These are phyloP conservation scores for Antitype chi DNA, from an alignment of 2,888 invertebrate genomes.

Conservation along the genomic window DNA sequence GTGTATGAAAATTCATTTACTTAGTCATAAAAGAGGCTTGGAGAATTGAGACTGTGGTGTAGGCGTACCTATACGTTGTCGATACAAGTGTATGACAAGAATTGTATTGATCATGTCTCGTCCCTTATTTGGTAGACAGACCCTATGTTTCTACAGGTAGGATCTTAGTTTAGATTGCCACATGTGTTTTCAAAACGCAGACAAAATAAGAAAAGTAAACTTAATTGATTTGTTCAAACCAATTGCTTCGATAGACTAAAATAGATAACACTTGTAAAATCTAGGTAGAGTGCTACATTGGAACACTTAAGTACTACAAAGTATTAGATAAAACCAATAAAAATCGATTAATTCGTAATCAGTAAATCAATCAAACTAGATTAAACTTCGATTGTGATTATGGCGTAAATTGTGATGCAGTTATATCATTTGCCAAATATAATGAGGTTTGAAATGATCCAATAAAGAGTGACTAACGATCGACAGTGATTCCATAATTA, in stretches of 20 bases:
- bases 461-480: conserved; percentile 41
- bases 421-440: conserved; percentile 37
- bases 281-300: neutral
- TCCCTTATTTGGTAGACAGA: conserved; percentile 18
- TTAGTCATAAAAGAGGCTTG: conserved; percentile 33
- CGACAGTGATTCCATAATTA: conserved; percentile 30
- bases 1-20: conserved; percentile 52
- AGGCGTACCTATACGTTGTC: conserved; percentile 32
- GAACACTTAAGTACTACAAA: neutral
- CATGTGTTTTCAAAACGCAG: neutral
- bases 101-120: conserved; percentile 32
- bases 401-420: conserved; percentile 34
- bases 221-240: neutral
- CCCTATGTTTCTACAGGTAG: neutral
- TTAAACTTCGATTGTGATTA: conserved; percentile 31
- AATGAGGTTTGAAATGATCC: conserved; percentile 39
- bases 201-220: conserved; percentile 16
- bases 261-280: neutral
- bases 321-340: conserved; percentile 1
- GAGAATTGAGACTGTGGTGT: conserved; percentile 26
- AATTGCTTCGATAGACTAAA: neutral
- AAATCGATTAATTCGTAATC: conserved; percentile 23
- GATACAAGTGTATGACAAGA: conserved; percentile 31
- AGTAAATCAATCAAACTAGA: conserved; percentile 19
- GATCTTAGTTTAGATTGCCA: neutral